A percentile compares a stretch with the other conserved stretches of the same genome.
phyloP scores from a whole-genome alignment of 2,113 vertebrate species.

The Sinosuthora webbiana region DNA sequence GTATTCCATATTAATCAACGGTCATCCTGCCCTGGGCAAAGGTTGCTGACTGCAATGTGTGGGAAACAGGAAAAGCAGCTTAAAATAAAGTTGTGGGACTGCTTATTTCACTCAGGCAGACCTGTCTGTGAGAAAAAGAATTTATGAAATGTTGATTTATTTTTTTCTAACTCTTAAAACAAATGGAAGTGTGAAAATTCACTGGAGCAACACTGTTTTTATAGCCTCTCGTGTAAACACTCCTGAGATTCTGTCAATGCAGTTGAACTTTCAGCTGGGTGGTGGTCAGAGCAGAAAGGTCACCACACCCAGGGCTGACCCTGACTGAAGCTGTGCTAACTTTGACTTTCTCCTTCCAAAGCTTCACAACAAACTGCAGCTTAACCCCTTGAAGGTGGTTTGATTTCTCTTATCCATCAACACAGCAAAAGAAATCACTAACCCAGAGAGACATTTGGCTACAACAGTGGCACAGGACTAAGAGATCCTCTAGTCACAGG shows the following conservation, averaged over 20 bases:
- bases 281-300: conserved; percentile 18
- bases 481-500: not conserved
- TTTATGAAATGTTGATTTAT: conserved; percentile 1
- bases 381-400: not conserved
- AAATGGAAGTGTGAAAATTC: conserved; percentile 48
- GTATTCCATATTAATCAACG: conserved; percentile 23
- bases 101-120: conserved; percentile 3
- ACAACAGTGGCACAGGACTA: not conserved
- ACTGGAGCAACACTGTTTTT: not conserved
- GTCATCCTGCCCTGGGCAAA: conserved; percentile 50
- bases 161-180: conserved; percentile 25
- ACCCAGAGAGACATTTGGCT: not conserved
- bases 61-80: conserved; percentile 62
- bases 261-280: not conserved
- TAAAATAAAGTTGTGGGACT: conserved; percentile 11
- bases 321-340: not conserved
- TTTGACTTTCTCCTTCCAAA: conserved; percentile 30
- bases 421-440: not conserved
- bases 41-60: conserved; percentile 26
- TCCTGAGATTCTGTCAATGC: not conserved
- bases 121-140: conserved; percentile 13
- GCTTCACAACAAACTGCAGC: not conserved
- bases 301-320: not conserved
- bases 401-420: not conserved
- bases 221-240: not conserved